These are phyloP conservation scores for Lypha dubia DNA, from an alignment of 2,888 invertebrate genomes.

Conservation along the genomic window DNA sequence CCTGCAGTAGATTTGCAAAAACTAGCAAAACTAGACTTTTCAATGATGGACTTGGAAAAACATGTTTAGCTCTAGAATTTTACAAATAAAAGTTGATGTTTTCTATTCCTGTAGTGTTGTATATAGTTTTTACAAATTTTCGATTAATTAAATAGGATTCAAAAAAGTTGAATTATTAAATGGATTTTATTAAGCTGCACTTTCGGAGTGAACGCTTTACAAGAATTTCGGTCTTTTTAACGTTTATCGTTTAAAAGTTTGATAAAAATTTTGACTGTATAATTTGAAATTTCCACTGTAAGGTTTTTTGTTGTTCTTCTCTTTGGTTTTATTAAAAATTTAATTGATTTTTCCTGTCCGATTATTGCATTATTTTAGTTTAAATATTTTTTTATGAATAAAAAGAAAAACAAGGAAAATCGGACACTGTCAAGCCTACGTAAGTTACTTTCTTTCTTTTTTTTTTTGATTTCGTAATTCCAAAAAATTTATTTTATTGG, in stretches of 20 bases:
- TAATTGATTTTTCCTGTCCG: constrained; percentile 61
- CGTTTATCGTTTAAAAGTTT: too few relatives aligned
- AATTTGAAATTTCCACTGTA: neutral
- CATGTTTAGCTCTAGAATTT: too few relatives aligned
- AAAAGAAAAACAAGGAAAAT: constrained; percentile 71
- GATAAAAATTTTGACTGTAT: neutral
- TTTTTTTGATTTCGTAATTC: constrained; percentile 53
- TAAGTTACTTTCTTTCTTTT: constrained; percentile 60
- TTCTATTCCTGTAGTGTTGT: too few relatives aligned
- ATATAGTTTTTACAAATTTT: too few relatives aligned
- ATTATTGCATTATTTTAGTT: constrained; percentile 57
- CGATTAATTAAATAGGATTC: too few relatives aligned
- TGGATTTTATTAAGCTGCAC: neutral
- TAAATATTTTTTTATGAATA: constrained; percentile 32
- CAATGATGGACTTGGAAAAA: too few relatives aligned
- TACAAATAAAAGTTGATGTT: too few relatives aligned
- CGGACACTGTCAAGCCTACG: constrained; percentile 73
- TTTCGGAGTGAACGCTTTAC: too few relatives aligned
- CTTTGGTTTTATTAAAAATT: constrained; percentile 50
- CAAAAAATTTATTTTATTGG: constrained; percentile 57
- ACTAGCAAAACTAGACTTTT: too few relatives aligned
- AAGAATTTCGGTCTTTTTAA: neutral
- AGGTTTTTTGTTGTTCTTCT: constrained; percentile 21
- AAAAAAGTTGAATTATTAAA: neutral
- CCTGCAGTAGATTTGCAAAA: too few relatives aligned